These are phyloP conservation scores for Ceyx melanurus DNA, from an alignment of 2,113 vertebrate species.

Conservation along the genomic window DNA sequence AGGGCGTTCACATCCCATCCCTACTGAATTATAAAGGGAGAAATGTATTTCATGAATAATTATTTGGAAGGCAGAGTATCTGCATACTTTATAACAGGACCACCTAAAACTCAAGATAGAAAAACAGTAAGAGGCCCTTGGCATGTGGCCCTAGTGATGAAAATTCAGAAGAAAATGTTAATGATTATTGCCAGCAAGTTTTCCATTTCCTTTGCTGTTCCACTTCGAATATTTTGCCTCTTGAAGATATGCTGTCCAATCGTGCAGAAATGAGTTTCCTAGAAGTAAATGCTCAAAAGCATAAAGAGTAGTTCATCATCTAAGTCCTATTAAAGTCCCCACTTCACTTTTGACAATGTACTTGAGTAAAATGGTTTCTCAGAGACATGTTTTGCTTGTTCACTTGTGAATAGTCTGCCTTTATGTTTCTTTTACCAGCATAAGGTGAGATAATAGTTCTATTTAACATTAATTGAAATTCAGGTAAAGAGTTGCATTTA, in stretches of 20 bases:
- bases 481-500: background rate
- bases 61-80: background rate
- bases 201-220: background rate
- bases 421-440: background rate
- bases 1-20: background rate
- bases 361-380: background rate
- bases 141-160: background rate
- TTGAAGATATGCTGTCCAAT: background rate
- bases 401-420: background rate
- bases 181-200: background rate
- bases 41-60: background rate
- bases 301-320: background rate
- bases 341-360: background rate
- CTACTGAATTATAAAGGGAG: background rate
- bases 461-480: background rate
- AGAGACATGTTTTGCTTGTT: background rate
- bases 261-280: background rate
- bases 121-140: background rate
- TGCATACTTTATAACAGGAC: background rate
- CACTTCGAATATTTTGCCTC: constrained; percentile 16
- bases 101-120: constrained; percentile 1
- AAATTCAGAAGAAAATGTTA: constrained; percentile 29
- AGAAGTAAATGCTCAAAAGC: background rate
- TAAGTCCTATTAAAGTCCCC: background rate
- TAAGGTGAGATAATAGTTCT: background rate